Evolutionary conservation across 2,888 invertebrate genomes (phyloP).

Genomic region (Ennomos quercinarius): DNA sequence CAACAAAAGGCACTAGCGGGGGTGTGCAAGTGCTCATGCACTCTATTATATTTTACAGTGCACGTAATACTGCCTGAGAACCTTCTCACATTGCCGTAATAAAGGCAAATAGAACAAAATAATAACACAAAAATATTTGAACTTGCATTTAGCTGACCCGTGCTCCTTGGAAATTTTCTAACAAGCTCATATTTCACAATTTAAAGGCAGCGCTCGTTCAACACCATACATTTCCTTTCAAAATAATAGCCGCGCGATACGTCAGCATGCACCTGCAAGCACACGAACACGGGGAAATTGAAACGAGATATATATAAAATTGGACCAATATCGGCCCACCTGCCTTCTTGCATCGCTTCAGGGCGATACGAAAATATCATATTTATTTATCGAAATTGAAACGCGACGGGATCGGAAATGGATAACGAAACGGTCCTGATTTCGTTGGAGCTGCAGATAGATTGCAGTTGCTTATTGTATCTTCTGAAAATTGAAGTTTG

Average conservation of each 20-base stretch:
- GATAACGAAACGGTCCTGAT: constrained; percentile 17
- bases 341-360: constrained; percentile 17
- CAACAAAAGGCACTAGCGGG: too few relatives aligned
- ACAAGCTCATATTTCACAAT: too few relatives aligned
- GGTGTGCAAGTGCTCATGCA: too few relatives aligned
- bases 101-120: too few relatives aligned
- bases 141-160: too few relatives aligned
- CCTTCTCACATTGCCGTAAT: too few relatives aligned
- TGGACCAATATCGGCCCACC: constrained; percentile 28
- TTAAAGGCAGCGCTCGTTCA: constrained; percentile 3
- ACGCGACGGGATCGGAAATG: constrained; percentile 22
- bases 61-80: too few relatives aligned
- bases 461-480: constrained; percentile 6
- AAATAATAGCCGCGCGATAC: constrained; percentile 20
- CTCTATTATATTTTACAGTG: too few relatives aligned
- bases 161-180: too few relatives aligned
- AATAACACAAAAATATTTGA: too few relatives aligned
- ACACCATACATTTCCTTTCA: constrained; percentile 11
- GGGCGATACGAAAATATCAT: constrained; percentile 33
- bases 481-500: neutral
- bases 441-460: constrained; percentile 5
- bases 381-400: constrained; percentile 38
- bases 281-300: constrained; percentile 45
- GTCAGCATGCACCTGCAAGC: constrained; percentile 24
- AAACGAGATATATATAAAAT: constrained; percentile 44